Conservation (phyloP, 1,140 invertebrate genomes). For the Eupristina koningsbergeri region DNA sequence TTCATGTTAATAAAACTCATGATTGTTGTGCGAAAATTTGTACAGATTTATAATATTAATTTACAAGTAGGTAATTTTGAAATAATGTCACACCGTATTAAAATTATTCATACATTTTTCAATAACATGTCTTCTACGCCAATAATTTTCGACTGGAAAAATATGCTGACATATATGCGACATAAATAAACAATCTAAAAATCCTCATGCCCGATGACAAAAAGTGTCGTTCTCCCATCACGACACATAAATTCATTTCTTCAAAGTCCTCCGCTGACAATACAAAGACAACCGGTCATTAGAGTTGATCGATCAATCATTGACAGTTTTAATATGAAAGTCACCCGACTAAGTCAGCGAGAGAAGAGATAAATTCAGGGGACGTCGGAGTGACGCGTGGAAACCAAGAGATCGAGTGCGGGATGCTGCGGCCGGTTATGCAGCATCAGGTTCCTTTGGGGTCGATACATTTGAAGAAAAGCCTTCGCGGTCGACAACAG, state of each 20-base stretch:
- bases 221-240: conserved; percentile 34
- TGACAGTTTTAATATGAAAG: conserved; percentile 27
- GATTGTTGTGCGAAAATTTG: background rate
- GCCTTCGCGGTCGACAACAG: background rate
- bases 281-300: conserved; percentile 25
- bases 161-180: conserved; percentile 1
- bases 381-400: background rate
- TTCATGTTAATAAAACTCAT: background rate
- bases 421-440: background rate
- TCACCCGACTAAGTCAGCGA: conserved; percentile 2
- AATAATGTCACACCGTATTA: background rate
- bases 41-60: background rate
- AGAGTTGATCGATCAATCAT: conserved; percentile 43
- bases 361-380: conserved; percentile 7
- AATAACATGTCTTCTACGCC: background rate
- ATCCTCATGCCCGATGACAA: background rate
- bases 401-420: background rate
- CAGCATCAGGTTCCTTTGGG: conserved; percentile 15
- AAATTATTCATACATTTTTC: background rate
- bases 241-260: conserved; percentile 32
- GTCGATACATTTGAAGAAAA: background rate
- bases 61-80: background rate
- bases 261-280: background rate
- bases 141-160: background rate
- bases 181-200: conserved; percentile 15